Evolutionary conservation across 2,113 vertebrate genomes (phyloP).

Genomic region (Melanotaenia duboulayi): DNA sequence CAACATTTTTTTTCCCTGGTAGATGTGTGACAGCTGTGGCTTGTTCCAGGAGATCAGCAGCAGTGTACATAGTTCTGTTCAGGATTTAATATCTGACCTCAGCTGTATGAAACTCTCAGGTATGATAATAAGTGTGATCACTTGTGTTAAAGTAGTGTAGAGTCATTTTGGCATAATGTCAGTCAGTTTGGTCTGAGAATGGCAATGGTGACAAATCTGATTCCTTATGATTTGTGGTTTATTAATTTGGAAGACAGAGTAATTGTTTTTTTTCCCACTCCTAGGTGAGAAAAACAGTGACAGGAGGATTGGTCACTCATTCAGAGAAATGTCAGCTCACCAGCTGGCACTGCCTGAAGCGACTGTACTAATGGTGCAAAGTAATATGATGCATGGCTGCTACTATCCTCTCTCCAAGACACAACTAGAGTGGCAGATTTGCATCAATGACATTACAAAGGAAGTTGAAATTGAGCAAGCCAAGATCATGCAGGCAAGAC

Average conservation of each 20-base stretch:
- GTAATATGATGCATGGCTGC: conserved; percentile 69
- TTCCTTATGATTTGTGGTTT: background rate
- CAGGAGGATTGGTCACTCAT: background rate
- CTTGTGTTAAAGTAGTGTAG: background rate
- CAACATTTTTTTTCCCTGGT: background rate
- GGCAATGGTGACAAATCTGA: background rate
- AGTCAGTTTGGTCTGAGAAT: background rate
- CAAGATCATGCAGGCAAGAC: conserved; percentile 74
- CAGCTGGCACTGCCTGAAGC: conserved; percentile 22
- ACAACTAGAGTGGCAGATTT: conserved; percentile 80
- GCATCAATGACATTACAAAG: conserved; percentile 57
- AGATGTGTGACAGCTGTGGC: conserved; percentile 76
- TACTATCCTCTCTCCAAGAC: conserved; percentile 66
- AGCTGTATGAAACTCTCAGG: background rate
- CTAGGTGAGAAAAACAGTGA: conserved; percentile 23
- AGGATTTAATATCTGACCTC: conserved; percentile 15
- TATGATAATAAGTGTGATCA: conserved; percentile 25
- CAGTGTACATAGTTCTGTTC: background rate
- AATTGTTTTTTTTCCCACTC: background rate
- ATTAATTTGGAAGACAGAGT: background rate
- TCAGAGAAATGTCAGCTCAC: conserved; percentile 1
- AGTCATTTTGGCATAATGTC: background rate
- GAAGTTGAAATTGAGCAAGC: conserved; percentile 60
- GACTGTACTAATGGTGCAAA: conserved; percentile 56
- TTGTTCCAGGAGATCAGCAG: conserved; percentile 57